A percentile compares a stretch with the other conserved stretches of the same genome.
Evolutionary conservation across 2,113 vertebrate genomes (phyloP).

Genomic region (Marmota flaviventris): DNA sequence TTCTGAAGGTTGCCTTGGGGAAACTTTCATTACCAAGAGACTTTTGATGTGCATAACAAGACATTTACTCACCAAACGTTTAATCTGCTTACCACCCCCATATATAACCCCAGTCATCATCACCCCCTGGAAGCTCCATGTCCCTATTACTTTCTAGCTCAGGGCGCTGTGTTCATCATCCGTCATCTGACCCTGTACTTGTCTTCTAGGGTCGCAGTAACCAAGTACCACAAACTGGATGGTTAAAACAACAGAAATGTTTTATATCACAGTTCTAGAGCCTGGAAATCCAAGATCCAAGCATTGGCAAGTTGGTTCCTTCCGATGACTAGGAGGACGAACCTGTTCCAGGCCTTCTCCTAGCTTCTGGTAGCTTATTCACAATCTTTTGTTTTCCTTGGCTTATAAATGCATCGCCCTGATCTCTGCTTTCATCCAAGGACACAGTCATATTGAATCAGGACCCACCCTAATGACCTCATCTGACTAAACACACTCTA

Average conservation of each 20-base stretch:
- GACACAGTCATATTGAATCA: neutral
- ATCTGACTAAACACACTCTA: neutral
- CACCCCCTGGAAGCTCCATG: fast-evolving
- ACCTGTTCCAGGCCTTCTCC: no score
- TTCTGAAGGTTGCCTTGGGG: neutral
- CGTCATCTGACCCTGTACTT: neutral
- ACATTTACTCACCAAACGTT: neutral
- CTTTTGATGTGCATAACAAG: neutral
- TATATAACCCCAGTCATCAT: neutral
- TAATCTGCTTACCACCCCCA: neutral
- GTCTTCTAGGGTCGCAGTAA: neutral
- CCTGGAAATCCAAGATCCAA: neutral
- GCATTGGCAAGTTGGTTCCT: neutral
- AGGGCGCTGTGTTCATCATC: no score
- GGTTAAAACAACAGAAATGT: neutral
- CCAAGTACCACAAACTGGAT: neutral
- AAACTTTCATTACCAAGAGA: neutral
- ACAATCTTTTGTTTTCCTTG: neutral
- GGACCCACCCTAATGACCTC: neutral
- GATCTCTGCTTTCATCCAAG: neutral
- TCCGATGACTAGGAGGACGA: neutral
- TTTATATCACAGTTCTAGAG: neutral
- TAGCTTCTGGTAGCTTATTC: no score
- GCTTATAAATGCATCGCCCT: no score
- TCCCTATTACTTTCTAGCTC: neutral